These are phyloP conservation scores for Falco berigora DNA, from an alignment of 2,797 vertebrate genomes.

Conservation along the genomic window DNA sequence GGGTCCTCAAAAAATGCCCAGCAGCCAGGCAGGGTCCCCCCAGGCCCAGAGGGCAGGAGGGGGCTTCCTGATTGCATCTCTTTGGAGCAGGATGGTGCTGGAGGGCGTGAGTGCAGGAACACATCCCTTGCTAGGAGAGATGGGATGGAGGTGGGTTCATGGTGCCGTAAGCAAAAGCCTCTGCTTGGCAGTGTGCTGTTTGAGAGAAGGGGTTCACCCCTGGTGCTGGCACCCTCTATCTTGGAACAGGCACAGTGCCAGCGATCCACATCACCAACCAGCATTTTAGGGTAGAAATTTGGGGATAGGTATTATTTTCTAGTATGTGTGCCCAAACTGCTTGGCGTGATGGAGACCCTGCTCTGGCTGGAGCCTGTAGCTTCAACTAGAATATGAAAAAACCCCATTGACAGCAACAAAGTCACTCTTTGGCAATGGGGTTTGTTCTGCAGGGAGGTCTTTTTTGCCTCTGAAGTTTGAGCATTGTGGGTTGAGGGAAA, in stretches of 20 bases:
- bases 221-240: background rate
- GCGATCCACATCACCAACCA: background rate
- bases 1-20: background rate
- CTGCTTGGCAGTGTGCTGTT: background rate
- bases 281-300: background rate
- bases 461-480: background rate
- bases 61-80: fast-evolving
- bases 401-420: background rate
- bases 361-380: background rate
- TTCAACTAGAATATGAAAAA: background rate
- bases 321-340: background rate
- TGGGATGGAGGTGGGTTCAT: background rate
- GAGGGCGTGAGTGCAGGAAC: fast-evolving
- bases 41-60: background rate
- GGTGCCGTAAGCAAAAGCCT: background rate
- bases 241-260: background rate
- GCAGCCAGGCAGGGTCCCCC: background rate
- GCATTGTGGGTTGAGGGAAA: background rate
- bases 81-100: background rate
- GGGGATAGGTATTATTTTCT: background rate
- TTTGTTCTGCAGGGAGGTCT: background rate
- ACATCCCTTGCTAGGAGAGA: fast-evolving
- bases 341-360: fast-evolving
- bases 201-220: background rate
- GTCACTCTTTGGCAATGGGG: background rate